Base-by-base conservation (phyloP, 2,888 invertebrate genomes). In the Saturnia pavonia region DNA sequence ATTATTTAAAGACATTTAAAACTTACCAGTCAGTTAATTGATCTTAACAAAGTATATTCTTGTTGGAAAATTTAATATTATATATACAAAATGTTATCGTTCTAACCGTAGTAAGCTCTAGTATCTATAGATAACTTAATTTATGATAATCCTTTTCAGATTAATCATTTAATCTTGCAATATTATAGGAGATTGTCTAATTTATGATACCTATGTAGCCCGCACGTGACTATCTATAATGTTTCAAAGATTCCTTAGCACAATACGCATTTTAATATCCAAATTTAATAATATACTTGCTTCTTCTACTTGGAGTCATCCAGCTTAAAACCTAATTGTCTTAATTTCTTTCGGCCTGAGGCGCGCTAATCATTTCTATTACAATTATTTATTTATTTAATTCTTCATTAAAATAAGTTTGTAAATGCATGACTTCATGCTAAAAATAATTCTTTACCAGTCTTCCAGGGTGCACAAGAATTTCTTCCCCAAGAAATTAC, bases 161-260 rank as follows among this genome's bases (percentile, higher is more conserved):
- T 65, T 40, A n/a, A 40, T 34, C 12, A n/a, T n/a, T 65, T 65
- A 65, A 65, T 34, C 1, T n/a, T 65, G n/a, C 8, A 65, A 65
- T 65, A 65, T n/a, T 65, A 40, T 40, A 60, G 57, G n/a, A 40
- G 40, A 65, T 19, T 40, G 65, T 65, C 65, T 65, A 65, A 65
- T 65, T 65, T 65, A 65, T 65, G 65, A 65, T n/a, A 40, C 65
- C 40, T 65, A 40, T 19, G 40, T 65, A n/a, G 40, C n/a, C 9
- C 40, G n/a, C 40, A 65, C 65, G 65, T 65, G 65, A 65, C 65
- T 60, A 27, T 60, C 57, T 27, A 60, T 27, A 27, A 25, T 6
- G 27, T 11, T 22, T 54, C 54, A 14, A 3, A 60, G 4, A 27
- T 27, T 2, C 25, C 25, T 60, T 27, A 60, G 7, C 3, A 60